A percentile compares a stretch with the other conserved stretches of the same genome.
Conservation (phyloP, 2,113 vertebrate genomes). For the Cheirogaleus medius region DNA sequence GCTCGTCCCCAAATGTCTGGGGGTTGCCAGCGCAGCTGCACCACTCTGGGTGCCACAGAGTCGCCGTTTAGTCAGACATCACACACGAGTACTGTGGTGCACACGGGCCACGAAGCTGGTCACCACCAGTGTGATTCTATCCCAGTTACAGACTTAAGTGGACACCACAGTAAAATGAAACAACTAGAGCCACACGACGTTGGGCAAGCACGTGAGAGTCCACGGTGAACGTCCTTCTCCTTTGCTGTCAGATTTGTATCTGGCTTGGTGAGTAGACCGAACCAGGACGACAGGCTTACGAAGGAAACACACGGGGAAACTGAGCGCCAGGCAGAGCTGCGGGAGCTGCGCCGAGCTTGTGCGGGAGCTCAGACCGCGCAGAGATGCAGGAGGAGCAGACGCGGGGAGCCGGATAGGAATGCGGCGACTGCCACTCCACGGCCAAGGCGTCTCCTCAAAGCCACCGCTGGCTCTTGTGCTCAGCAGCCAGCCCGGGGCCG, state of each 20-base stretch:
- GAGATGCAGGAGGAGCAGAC: background rate
- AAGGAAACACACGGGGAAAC: background rate
- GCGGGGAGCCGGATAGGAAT: background rate
- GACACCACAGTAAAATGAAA: background rate
- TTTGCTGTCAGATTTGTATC: conserved; percentile 13
- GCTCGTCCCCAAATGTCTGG: background rate
- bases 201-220: background rate
- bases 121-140: background rate
- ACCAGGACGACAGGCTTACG: background rate
- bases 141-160: background rate
- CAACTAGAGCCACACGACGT: background rate
- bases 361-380: background rate
- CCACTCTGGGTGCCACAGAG: background rate
- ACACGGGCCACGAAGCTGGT: background rate
- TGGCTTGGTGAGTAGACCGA: background rate
- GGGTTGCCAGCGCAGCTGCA: background rate
- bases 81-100: background rate
- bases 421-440: rapidly evolving
- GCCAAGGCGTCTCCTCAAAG: background rate
- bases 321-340: background rate
- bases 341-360: background rate
- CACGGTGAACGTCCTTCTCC: background rate
- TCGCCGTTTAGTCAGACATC: background rate
- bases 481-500: background rate
- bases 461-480: background rate